Evolutionary conservation across 2,113 vertebrate genomes (phyloP).

Genomic region (Pycnonotus jocosus): DNA sequence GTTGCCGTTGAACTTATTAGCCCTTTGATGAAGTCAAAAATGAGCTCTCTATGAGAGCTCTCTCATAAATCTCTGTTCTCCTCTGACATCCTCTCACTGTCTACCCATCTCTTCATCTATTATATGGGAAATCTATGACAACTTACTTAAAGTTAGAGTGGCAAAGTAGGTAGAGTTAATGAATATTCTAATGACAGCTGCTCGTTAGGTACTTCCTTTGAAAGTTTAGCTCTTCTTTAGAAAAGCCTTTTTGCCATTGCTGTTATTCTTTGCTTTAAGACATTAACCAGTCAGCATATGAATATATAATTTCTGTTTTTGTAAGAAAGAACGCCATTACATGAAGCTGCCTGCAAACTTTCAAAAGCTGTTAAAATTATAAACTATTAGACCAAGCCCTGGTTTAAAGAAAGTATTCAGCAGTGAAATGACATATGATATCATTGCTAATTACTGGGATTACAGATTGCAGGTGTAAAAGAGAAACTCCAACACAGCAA

Average conservation of each 20-base stretch:
- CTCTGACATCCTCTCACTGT: not conserved
- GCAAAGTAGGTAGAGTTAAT: not conserved
- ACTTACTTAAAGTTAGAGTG: not conserved
- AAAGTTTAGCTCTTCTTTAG: not conserved
- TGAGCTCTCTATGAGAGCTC: not conserved
- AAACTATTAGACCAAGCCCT: not conserved
- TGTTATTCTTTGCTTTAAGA: not conserved
- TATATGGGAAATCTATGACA: not conserved
- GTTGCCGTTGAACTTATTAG: not conserved
- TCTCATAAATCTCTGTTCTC: not conserved
- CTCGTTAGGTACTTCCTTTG: not conserved
- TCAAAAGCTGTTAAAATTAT: not conserved
- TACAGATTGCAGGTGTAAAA: not conserved
- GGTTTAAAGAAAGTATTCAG: not conserved
- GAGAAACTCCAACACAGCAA: not conserved
- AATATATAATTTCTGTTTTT: not conserved
- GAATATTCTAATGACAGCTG: not conserved
- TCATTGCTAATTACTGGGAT: not conserved
- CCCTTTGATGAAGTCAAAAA: not conserved
- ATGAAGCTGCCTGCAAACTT: not conserved
- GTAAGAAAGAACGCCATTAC: not conserved
- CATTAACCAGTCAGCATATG: rapidly evolving
- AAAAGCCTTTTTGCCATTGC: not conserved
- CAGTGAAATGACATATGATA: not conserved
- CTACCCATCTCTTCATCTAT: not conserved